Conservation (phyloP, 1,140 invertebrate species). For the Planococcus citri region DNA sequence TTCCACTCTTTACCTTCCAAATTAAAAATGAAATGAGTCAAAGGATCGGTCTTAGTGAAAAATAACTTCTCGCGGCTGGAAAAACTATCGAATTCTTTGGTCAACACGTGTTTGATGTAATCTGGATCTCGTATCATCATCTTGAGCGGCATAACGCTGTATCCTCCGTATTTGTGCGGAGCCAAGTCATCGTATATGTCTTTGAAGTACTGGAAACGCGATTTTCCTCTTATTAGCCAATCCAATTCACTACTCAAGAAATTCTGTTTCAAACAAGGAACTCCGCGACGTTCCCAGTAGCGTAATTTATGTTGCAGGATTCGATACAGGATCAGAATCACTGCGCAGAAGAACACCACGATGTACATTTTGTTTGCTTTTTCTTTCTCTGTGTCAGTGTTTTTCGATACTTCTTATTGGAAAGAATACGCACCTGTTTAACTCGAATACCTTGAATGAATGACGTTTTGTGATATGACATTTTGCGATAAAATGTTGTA, state of each 20-base stretch:
- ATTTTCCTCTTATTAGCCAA: neutral
- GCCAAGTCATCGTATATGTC: slow-evolving; percentile 24
- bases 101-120: slow-evolving; percentile 37
- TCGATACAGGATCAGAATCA: neutral
- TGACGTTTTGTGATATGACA: neutral
- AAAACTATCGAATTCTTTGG: slow-evolving; percentile 39
- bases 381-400: no score
- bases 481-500: no score
- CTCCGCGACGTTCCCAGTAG: neutral
- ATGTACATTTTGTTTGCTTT: neutral
- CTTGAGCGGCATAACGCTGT: slow-evolving; percentile 27
- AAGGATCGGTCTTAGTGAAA: slow-evolving; percentile 38
- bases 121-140: slow-evolving; percentile 36
- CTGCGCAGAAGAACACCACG: neutral
- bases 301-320: neutral
- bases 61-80: slow-evolving; percentile 32
- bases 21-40: slow-evolving; percentile 41
- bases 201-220: neutral
- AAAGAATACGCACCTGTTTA: no score
- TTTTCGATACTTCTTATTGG: no score
- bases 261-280: neutral
- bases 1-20: slow-evolving; percentile 32
- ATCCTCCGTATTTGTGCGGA: slow-evolving; percentile 25
- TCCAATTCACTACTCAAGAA: neutral
- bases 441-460: no score